phyloP scores from a whole-genome alignment of 2,113 vertebrate genomes.

The Scomber scombrus region DNA sequence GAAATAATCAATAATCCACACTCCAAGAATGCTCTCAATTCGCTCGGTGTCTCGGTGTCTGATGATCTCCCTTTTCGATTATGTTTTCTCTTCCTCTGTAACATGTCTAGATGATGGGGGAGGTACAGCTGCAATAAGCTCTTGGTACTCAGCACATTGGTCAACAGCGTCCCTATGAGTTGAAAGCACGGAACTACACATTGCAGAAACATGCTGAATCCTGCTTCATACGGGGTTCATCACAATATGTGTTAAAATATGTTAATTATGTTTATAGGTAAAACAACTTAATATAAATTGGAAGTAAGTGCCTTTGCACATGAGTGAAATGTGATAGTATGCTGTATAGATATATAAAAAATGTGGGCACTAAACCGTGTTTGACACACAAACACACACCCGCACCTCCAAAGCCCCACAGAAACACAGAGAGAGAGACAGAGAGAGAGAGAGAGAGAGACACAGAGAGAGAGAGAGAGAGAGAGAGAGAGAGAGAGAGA shows the following conservation, averaged over 20 bases:
- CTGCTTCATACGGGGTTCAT: not conserved
- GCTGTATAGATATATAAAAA: not conserved
- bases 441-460: no score
- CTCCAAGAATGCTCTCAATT: no score
- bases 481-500: no score
- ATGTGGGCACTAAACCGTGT: no score
- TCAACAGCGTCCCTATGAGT: conserved; percentile 79
- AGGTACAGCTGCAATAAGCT: conserved; percentile 31
- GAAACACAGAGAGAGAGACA: not conserved
- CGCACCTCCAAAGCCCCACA: no score
- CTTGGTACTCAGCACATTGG: conserved; percentile 40
- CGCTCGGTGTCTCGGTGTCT: not conserved
- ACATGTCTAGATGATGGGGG: conserved; percentile 17
- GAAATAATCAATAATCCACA: not conserved
- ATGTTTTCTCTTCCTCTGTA: not conserved
- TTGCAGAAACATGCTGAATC: accelerated
- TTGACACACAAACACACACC: not conserved
- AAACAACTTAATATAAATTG: not conserved
- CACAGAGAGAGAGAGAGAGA: no score
- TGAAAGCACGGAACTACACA: conserved; percentile 43
- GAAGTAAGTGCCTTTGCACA: not conserved
- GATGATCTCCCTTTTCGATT: not conserved
- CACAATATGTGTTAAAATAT: not conserved
- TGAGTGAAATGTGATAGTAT: not conserved
- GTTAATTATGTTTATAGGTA: not conserved